These are phyloP conservation scores for Percopsis transmontana DNA, from an alignment of 2,113 vertebrate genomes.

Conservation along the genomic window DNA sequence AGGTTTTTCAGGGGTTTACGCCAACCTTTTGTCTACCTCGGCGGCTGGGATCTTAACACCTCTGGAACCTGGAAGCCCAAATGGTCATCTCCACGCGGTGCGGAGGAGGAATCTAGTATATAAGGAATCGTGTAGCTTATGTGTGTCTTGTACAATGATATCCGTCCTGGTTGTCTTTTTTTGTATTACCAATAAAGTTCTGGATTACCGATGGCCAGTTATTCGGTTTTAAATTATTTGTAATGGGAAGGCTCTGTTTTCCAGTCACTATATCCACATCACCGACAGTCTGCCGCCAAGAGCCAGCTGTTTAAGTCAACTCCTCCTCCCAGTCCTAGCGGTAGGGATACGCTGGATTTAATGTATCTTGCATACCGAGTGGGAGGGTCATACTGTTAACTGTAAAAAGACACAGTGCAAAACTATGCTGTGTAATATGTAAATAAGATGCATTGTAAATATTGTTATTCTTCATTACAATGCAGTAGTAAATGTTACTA, in stretches of 20 bases:
- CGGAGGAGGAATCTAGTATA: background rate
- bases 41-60: background rate
- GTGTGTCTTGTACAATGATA: background rate
- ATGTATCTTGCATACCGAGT: fast-evolving
- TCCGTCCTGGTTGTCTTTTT: background rate
- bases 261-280: background rate
- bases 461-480: no score
- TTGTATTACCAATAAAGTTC: background rate
- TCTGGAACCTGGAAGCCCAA: conserved; percentile 1
- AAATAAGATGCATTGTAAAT: no score
- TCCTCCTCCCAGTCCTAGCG: conserved; percentile 19
- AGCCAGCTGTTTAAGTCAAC: conserved; percentile 61
- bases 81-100: conserved; percentile 1
- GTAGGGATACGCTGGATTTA: conserved; percentile 6
- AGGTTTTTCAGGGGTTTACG: background rate
- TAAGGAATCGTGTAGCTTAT: background rate
- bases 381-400: background rate
- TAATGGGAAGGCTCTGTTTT: conserved; percentile 7
- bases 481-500: no score
- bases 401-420: background rate
- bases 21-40: conserved; percentile 3
- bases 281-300: conserved; percentile 40
- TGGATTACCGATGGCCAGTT: conserved; percentile 7
- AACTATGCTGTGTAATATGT: no score
- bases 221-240: background rate